These are phyloP conservation scores for Lasius fuliginosus DNA, from an alignment of 2,888 invertebrate species.

Conservation along the genomic window DNA sequence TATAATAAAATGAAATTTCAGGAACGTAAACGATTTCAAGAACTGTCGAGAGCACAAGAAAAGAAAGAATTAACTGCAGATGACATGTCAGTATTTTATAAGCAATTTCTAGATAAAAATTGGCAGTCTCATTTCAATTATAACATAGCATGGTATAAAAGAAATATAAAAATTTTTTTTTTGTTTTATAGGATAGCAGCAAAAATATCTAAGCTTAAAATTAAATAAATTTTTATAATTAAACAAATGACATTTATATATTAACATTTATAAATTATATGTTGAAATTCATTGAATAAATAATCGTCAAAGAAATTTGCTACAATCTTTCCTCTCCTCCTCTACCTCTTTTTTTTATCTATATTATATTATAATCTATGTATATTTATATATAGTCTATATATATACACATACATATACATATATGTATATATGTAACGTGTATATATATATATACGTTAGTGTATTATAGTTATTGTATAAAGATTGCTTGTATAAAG, in stretches of 20 bases:
- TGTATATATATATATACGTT: too few relatives aligned
- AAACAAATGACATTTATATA: not conserved
- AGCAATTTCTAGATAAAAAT: conserved; percentile 94
- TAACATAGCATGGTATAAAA: conserved; percentile 94
- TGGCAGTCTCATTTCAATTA: conserved; percentile 92
- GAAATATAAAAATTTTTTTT: conserved; percentile 90
- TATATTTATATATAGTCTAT: not conserved
- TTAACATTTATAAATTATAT: not conserved
- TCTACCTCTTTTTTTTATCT: not conserved
- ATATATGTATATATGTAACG: too few relatives aligned
- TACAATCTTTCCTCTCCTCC: not conserved
- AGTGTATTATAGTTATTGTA: not conserved
- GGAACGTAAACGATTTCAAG: conserved; percentile 86
- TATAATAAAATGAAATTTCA: conserved; percentile 71
- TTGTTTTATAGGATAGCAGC: conserved; percentile 89
- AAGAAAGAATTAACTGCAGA: conserved; percentile 90
- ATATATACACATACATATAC: too few relatives aligned
- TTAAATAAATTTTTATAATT: conserved; percentile 65
- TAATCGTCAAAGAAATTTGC: not conserved
- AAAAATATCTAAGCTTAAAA: conserved; percentile 81
- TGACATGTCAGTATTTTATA: conserved; percentile 96
- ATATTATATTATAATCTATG: not conserved
- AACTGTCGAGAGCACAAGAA: conserved; percentile 80
- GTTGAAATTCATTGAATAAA: conserved; percentile 11
- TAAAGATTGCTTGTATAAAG: not conserved